Evolutionary conservation across 1,140 invertebrate species (phyloP).

Genomic region (Hyposmocoma kahamanoa): DNA sequence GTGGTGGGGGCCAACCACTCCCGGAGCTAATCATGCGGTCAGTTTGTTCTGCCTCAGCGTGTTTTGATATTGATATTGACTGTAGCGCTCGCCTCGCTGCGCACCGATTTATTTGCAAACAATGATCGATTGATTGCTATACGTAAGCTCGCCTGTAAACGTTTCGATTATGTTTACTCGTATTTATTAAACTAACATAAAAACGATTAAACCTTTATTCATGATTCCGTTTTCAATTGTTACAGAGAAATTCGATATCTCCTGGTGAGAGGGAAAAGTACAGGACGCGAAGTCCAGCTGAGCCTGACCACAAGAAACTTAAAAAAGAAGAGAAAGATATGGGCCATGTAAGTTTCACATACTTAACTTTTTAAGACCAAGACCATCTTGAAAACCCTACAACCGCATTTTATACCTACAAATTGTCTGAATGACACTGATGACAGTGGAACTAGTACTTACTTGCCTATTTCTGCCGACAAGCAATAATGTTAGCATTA

Average conservation of each 20-base stretch:
- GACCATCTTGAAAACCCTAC: slow-evolving; percentile 82
- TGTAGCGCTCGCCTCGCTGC: slow-evolving; percentile 62
- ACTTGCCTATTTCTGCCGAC: too few relatives aligned
- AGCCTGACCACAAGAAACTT: slow-evolving; percentile 80
- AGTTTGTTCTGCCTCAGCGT: slow-evolving; percentile 72
- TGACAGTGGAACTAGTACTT: too few relatives aligned
- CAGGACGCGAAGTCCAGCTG: slow-evolving; percentile 81
- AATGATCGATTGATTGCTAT: slow-evolving; percentile 70
- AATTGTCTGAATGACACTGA: too few relatives aligned
- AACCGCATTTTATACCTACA: too few relatives aligned
- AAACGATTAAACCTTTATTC: slow-evolving; percentile 6
- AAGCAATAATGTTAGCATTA: too few relatives aligned
- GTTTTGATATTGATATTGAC: slow-evolving; percentile 74
- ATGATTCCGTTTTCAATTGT: slow-evolving; percentile 49
- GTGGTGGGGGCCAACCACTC: slow-evolving; percentile 53
- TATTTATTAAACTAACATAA: slow-evolving; percentile 50
- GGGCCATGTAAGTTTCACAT: slow-evolving; percentile 79
- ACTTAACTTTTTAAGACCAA: slow-evolving; percentile 74
- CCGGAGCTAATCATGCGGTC: slow-evolving; percentile 71
- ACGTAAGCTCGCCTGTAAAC: slow-evolving; percentile 57
- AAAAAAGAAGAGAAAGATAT: slow-evolving; percentile 88
- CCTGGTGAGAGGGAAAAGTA: slow-evolving; percentile 91
- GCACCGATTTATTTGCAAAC: slow-evolving; percentile 70
- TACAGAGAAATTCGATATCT: slow-evolving; percentile 91
- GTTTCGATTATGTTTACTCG: slow-evolving; percentile 67